Evolutionary conservation across 2,113 vertebrate species (phyloP).

Genomic region (Neodon shergylaensis): DNA sequence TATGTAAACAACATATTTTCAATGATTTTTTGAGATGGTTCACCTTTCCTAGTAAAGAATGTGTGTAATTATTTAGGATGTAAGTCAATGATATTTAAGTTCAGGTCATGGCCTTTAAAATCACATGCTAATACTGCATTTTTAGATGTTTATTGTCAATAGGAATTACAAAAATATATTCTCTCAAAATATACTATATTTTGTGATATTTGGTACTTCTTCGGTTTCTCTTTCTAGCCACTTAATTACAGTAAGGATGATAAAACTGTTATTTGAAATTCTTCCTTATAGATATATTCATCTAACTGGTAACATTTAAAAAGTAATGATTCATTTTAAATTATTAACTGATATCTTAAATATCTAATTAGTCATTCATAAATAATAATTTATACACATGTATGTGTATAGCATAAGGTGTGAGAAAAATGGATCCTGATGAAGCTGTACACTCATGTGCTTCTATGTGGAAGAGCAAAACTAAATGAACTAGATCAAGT

Average conservation of each 20-base stretch:
- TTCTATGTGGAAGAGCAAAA: too few relatives aligned
- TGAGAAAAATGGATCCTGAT: background rate
- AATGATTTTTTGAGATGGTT: background rate
- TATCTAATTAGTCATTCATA: too few relatives aligned
- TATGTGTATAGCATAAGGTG: background rate
- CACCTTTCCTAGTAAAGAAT: background rate
- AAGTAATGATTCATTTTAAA: background rate
- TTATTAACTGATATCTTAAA: background rate
- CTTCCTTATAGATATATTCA: background rate
- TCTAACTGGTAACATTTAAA: background rate
- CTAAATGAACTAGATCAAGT: background rate
- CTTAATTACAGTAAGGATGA: background rate
- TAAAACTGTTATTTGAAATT: background rate
- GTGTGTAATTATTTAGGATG: background rate
- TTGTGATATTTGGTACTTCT: background rate
- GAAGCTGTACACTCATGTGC: rapidly evolving
- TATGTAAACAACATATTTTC: background rate
- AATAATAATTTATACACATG: too few relatives aligned
- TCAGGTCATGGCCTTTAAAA: background rate
- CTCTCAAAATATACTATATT: background rate
- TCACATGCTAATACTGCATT: background rate
- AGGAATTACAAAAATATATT: background rate
- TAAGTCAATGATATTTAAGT: background rate
- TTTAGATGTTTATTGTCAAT: background rate
- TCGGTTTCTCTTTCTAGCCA: background rate